These are phyloP conservation scores for Meleagris gallopavo DNA, from an alignment of 2,113 vertebrate species.

Conservation along the genomic window DNA sequence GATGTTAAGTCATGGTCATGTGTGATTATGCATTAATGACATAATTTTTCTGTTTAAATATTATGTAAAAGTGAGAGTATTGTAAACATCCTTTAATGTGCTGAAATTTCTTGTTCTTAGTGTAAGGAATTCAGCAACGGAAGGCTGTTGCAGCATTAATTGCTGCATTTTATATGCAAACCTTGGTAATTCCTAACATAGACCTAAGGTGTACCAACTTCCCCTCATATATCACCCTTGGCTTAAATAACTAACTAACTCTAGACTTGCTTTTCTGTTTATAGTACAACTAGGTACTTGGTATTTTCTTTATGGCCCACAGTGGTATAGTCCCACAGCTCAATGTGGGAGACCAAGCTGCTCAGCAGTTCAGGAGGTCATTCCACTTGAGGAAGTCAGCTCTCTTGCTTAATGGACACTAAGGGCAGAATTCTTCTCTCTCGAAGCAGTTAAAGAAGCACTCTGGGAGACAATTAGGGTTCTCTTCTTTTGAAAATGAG, in stretches of 20 bases:
- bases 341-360: not conserved
- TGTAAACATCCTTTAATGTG: not conserved
- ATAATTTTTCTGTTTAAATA: not conserved
- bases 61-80: not conserved
- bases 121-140: not conserved
- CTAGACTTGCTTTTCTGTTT: not conserved
- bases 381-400: conserved; percentile 23
- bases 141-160: not conserved
- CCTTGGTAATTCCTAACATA: not conserved
- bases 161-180: not conserved
- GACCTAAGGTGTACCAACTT: not conserved
- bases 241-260: not conserved
- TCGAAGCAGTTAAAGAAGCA: not conserved
- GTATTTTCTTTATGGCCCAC: not conserved
- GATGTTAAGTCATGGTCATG: not conserved
- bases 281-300: not conserved
- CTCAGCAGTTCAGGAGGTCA: conserved; percentile 28
- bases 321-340: not conserved
- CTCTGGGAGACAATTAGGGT: not conserved
- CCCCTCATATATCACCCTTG: not conserved
- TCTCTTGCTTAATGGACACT: conserved; percentile 12
- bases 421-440: conserved; percentile 21
- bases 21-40: not conserved
- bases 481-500: not conserved
- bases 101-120: not conserved